These are phyloP conservation scores for Coleophora deauratella DNA, from an alignment of 2,888 invertebrate species.

Conservation along the genomic window DNA sequence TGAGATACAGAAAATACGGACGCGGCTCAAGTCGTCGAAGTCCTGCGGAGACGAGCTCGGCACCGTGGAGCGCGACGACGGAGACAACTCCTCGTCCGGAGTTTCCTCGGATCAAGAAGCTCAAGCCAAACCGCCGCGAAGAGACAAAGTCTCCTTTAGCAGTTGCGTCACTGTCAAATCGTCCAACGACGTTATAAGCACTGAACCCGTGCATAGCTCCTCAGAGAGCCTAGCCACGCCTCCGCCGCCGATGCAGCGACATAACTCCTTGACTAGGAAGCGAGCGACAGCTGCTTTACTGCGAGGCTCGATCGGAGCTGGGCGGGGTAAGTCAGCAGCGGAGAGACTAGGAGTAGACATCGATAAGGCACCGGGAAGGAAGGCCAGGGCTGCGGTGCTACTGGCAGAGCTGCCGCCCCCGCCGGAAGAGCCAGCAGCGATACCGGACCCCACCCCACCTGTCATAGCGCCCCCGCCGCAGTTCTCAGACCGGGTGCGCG, in stretches of 20 bases:
- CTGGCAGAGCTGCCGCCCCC: conserved; percentile 88
- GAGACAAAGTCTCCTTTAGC: conserved; percentile 68
- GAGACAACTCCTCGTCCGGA: conserved; percentile 91
- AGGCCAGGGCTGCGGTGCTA: conserved; percentile 81
- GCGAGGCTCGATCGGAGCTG: conserved; percentile 47
- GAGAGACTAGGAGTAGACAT: conserved; percentile 61
- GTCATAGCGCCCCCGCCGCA: conserved; percentile 91
- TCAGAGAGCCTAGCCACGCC: conserved; percentile 58
- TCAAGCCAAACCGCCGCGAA: conserved; percentile 40
- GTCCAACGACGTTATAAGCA: conserved; percentile 68
- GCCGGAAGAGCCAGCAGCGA: conserved; percentile 76
- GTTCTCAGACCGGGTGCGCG: conserved; percentile 90
- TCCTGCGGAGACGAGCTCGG: conserved; percentile 89
- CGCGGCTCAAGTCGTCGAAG: conserved; percentile 88
- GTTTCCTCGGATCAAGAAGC: conserved; percentile 89
- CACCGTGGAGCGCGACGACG: conserved; percentile 78
- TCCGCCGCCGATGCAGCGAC: conserved; percentile 68
- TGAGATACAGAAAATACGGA: conserved; percentile 90
- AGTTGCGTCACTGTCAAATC: conserved; percentile 67
- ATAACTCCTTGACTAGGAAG: conserved; percentile 76
- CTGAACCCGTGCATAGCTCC: conserved; percentile 68
- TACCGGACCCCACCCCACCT: conserved; percentile 34
- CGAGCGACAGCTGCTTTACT: conserved; percentile 74
- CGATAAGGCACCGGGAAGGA: conserved; percentile 47
- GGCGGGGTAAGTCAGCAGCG: conserved; percentile 50